phyloP scores from a whole-genome alignment of 2,888 invertebrate genomes.

The Phyllotreta cruciferae region DNA sequence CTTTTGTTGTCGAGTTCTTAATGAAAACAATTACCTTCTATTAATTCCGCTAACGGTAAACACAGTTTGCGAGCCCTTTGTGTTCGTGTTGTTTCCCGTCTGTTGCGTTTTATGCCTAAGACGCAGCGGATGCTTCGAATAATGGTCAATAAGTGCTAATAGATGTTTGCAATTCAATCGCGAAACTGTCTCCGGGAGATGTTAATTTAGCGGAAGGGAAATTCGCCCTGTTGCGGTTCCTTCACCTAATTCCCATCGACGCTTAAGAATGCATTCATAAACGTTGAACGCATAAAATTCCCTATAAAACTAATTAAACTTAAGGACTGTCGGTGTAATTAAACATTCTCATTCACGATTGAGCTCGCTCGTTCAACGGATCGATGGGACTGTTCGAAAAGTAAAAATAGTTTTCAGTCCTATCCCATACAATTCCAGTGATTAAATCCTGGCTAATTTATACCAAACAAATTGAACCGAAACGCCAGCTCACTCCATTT shows the following conservation, averaged over 20 bases:
- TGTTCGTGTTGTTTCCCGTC: not conserved
- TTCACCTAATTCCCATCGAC: too few relatives aligned
- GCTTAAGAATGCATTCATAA: too few relatives aligned
- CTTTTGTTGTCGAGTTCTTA: constrained; percentile 9
- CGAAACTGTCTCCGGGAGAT: too few relatives aligned
- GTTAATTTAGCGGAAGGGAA: too few relatives aligned
- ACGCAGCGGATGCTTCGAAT: constrained; percentile 1
- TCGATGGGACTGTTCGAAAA: constrained; percentile 3
- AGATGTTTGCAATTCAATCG: not conserved
- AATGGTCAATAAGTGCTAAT: constrained; percentile 4
- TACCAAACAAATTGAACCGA: constrained; percentile 8
- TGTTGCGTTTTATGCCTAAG: constrained; percentile 1
- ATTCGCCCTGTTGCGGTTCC: too few relatives aligned
- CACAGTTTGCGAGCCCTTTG: not conserved
- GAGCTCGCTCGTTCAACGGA: not conserved
- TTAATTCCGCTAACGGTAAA: not conserved
- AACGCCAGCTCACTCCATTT: constrained; percentile 8
- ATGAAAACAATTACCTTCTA: constrained; percentile 12
- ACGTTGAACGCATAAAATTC: too few relatives aligned
- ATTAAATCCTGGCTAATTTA: constrained; percentile 13
- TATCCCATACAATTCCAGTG: not conserved
- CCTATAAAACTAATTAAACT: not conserved
- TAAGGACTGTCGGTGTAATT: constrained; percentile 5
- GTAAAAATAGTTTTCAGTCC: constrained; percentile 9
- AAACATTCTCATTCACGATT: constrained; percentile 3